Base-by-base conservation (phyloP, 35 echinoderm and acorn worm species). In the Stichopus chloronotus region DNA sequence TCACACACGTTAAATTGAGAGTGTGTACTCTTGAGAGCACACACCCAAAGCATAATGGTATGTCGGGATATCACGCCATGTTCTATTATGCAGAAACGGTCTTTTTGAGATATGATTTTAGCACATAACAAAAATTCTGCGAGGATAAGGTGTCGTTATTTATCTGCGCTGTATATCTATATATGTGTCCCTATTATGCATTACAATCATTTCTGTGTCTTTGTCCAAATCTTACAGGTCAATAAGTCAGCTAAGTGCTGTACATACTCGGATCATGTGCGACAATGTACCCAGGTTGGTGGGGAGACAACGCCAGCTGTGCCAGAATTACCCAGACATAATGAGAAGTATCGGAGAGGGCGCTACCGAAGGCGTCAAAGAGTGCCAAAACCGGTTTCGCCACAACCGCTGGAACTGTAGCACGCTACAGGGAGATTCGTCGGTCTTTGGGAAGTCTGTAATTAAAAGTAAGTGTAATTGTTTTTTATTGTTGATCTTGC, bases 321-420 rank as follows among this genome's bases (percentile, higher is more conserved):
- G 97, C 58, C 97, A 93, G 63, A 92, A 92, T 21, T 88, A 96
- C 82, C 94, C 97, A 9, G 97, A 98, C 87, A 93, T 98, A 16
- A 98, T 98, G 97, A 69, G 94, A 24, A 98, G 97, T 87, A 94
- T 98, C 8, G 97, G 95, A 8, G 72, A 90, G 3, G 97, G 97
- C 12, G 97, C 95, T 65, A 86, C 69, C 10, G 76, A 92, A 30
- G 97, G 97, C 14, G 93, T 98, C 7, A 90, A 93, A 19, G 97
- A 98, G 86, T 98, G 97, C 58, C 97, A 98, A 58, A 87, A 93
- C 81, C 90, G 94, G 30, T 98, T 98, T 77, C 77, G 68, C 25
- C 79, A 94, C 76, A 94, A 94, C 68, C 92, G 97, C 9, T 98
- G 97, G 97, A 98, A 98, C 81, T 98, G 97, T 55, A 96, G 95